Conservation (phyloP, 1,140 invertebrate species). For the Agrilus planipennis region DNA sequence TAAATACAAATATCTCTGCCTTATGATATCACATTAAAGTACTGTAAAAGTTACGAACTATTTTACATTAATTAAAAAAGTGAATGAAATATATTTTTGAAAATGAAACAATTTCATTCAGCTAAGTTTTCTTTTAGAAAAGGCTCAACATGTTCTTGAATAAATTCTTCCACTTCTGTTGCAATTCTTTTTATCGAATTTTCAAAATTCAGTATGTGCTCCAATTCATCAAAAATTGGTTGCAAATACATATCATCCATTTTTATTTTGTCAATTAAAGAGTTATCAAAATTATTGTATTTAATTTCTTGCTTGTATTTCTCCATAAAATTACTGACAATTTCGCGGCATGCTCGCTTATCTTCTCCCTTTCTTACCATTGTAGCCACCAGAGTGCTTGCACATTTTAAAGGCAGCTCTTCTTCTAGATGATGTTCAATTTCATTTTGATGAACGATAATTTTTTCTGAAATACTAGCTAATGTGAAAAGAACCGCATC, state of each 20-base stretch:
- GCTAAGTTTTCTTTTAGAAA: too few species aligned
- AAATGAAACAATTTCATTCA: too few species aligned
- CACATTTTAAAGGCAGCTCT: constrained; percentile 93
- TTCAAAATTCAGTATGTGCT: constrained; percentile 63
- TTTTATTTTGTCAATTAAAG: constrained; percentile 75
- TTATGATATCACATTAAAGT: too few species aligned
- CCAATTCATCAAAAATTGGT: constrained; percentile 67
- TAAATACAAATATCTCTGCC: too few species aligned
- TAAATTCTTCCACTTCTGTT: constrained; percentile 72
- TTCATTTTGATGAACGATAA: constrained; percentile 91
- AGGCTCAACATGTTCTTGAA: constrained; percentile 69
- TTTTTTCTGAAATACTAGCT: constrained; percentile 83
- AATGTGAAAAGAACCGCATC: constrained; percentile 84
- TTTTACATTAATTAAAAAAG: too few species aligned
- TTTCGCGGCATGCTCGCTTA: constrained; percentile 90
- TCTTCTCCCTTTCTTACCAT: constrained; percentile 92
- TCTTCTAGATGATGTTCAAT: constrained; percentile 72
- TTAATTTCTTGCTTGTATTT: constrained; percentile 85
- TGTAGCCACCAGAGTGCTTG: constrained; percentile 95
- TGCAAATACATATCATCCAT: constrained; percentile 72
- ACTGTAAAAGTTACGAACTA: too few species aligned
- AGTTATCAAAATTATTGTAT: constrained; percentile 78
- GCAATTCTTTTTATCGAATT: constrained; percentile 84
- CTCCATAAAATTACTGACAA: constrained; percentile 84
- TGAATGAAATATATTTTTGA: too few species aligned